Conservation (phyloP, 2,113 vertebrate species). For the Neodon shergylaensis region DNA sequence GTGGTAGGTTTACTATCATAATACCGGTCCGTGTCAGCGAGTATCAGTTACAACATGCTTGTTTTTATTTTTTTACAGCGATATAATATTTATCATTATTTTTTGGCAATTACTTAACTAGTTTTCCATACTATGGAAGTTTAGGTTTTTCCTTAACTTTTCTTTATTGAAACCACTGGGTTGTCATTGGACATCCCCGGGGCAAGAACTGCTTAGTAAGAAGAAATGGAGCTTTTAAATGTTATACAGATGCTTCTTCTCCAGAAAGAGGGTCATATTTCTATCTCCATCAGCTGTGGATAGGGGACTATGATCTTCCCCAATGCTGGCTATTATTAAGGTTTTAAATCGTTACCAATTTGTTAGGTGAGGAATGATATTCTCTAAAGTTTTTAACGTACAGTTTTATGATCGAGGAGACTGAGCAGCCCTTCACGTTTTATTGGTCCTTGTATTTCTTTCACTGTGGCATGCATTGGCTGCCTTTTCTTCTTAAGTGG, state of each 20-base stretch:
- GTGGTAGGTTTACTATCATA: not conserved
- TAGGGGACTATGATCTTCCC: constrained; percentile 22
- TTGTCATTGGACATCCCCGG: not conserved
- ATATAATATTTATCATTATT: not conserved
- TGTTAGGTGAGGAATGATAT: constrained; percentile 55
- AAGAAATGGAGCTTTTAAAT: constrained; percentile 43
- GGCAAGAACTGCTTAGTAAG: not conserved
- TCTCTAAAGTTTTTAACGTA: constrained; percentile 42
- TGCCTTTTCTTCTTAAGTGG: not conserved
- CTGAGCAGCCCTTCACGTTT: constrained; percentile 58
- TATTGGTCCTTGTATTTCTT: constrained; percentile 61
- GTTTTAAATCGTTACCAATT: constrained; percentile 56
- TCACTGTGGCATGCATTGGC: not conserved
- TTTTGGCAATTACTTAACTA: constrained; percentile 36
- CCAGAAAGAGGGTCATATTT: constrained; percentile 43
- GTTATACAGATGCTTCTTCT: constrained; percentile 49
- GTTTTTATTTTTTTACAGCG: not conserved
- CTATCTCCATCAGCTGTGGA: not conserved
- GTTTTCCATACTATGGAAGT: constrained; percentile 20
- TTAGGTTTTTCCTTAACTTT: constrained; percentile 12
- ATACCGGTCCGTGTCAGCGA: not conserved
- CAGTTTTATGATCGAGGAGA: constrained; percentile 64
- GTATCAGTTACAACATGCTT: not conserved
- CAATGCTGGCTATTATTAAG: constrained; percentile 52
- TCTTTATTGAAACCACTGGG: constrained; percentile 40